These are phyloP conservation scores for Catharus ustulatus DNA, from an alignment of 2,797 vertebrate species.

Conservation along the genomic window DNA sequence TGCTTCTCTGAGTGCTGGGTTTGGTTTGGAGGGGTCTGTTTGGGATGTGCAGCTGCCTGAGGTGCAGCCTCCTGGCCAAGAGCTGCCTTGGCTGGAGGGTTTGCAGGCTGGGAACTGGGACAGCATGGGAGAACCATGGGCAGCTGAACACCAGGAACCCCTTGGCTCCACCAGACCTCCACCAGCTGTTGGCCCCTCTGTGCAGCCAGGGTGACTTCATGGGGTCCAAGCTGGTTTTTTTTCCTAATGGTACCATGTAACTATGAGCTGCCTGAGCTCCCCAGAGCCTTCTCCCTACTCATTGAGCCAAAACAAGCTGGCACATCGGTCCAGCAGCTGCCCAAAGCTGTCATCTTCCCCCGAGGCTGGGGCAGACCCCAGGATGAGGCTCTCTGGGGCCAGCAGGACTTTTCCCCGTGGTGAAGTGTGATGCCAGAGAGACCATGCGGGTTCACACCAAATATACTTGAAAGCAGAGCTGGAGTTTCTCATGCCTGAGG, in stretches of 20 bases:
- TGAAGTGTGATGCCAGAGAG: not conserved
- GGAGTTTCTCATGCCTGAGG: not conserved
- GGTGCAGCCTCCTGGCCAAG: not conserved
- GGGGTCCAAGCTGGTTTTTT: not conserved
- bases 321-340: not conserved
- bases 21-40: not conserved
- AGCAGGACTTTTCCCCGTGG: not conserved
- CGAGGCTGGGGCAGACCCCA: fast-evolving
- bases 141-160: not conserved
- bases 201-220: not conserved
- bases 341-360: not conserved
- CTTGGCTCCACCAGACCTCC: not conserved
- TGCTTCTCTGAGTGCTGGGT: not conserved
- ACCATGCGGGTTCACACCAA: not conserved
- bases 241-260: not conserved
- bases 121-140: fast-evolving
- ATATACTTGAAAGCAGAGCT: conserved; percentile 36
- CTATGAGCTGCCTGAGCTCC: not conserved
- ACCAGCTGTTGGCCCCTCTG: fast-evolving
- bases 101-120: not conserved
- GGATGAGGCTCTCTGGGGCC: not conserved
- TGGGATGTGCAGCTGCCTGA: not conserved
- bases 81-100: not conserved
- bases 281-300: not conserved
- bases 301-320: not conserved